phyloP scores from a whole-genome alignment of 2,888 invertebrate species.

The Agrochola circellaris region DNA sequence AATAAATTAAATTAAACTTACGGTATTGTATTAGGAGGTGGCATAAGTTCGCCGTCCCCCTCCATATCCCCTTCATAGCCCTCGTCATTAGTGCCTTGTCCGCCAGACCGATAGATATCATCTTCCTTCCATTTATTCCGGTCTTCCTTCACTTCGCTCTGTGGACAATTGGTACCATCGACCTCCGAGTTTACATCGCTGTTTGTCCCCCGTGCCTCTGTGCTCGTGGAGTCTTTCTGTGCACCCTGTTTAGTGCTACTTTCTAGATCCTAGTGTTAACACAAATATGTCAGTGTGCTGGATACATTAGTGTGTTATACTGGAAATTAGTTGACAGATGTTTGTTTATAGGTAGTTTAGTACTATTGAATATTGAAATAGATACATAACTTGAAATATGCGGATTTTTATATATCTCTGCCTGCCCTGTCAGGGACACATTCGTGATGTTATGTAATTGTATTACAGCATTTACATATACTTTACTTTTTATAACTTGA shows the following conservation, averaged over 20 bases:
- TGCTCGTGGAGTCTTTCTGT: constrained; percentile 66
- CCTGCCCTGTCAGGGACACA: background rate
- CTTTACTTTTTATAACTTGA: background rate
- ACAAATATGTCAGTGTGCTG: constrained; percentile 73
- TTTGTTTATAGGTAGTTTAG: background rate
- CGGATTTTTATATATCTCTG: background rate
- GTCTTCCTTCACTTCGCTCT: constrained; percentile 76
- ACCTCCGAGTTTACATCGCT: constrained; percentile 66
- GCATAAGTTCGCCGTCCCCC: constrained; percentile 95
- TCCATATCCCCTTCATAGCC: constrained; percentile 91
- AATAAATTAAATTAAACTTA: constrained; percentile 70
- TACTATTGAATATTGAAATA: background rate
- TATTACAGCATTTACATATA: background rate
- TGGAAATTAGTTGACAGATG: constrained; percentile 34
- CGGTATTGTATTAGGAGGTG: constrained; percentile 94
- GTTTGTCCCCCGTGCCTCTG: constrained; percentile 61
- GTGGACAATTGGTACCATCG: constrained; percentile 81
- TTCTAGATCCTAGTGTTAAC: constrained; percentile 83
- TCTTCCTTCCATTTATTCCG: constrained; percentile 72
- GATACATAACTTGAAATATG: background rate
- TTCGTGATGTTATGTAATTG: background rate
- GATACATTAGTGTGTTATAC: constrained; percentile 33
- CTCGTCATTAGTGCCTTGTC: constrained; percentile 90
- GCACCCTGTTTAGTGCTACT: constrained; percentile 76
- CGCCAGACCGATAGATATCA: constrained; percentile 64